A percentile compares a stretch with the other conserved stretches of the same genome.
phyloP scores from a whole-genome alignment of 2,797 vertebrate genomes.

The Sebastes hopkinsi region DNA sequence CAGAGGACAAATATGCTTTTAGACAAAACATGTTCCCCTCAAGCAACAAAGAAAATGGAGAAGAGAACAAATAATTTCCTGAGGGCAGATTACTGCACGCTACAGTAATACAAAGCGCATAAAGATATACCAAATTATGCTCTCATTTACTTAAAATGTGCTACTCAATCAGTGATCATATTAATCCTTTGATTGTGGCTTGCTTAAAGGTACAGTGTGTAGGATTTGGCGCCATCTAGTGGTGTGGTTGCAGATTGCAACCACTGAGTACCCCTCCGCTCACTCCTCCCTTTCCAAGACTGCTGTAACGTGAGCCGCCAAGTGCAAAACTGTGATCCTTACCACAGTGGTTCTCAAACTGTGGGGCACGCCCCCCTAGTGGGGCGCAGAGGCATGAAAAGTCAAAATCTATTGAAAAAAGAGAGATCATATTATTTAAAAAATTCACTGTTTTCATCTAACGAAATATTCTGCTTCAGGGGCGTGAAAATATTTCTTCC shows the following conservation, averaged over 20 bases:
- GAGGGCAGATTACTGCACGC: background rate
- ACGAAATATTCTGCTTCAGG: too few species aligned
- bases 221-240: background rate
- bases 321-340: too few species aligned
- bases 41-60: constrained; percentile 25
- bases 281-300: background rate
- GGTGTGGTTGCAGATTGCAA: background rate
- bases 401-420: too few species aligned
- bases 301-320: background rate
- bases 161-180: background rate
- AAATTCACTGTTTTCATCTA: too few species aligned
- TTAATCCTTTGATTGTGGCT: background rate
- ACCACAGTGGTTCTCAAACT: too few species aligned
- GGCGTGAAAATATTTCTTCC: too few species aligned
- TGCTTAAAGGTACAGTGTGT: background rate
- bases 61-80: background rate
- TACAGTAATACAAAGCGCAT: background rate
- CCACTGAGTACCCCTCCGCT: background rate
- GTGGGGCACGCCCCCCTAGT: too few species aligned
- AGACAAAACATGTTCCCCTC: constrained; percentile 26
- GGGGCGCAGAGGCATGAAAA: too few species aligned
- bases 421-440: too few species aligned
- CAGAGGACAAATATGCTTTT: constrained; percentile 61
- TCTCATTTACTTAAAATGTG: background rate
- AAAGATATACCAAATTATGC: background rate